phyloP scores from a whole-genome alignment of 1,140 invertebrate genomes.

The Alviniconcha marisindica region DNA sequence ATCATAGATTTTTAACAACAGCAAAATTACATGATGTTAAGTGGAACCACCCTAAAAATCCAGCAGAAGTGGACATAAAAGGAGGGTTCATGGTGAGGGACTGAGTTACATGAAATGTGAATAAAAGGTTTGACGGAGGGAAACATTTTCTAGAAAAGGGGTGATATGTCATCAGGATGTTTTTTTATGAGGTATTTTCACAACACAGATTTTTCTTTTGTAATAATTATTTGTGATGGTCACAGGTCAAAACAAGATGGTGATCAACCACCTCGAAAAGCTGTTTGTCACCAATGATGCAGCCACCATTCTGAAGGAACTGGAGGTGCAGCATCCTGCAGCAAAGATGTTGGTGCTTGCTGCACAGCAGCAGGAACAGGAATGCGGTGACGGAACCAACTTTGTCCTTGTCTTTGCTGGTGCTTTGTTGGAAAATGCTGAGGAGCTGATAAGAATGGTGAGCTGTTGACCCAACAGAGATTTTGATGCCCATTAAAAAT shows the following conservation, averaged over 20 bases:
- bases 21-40: too few species aligned
- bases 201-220: too few species aligned
- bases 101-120: too few species aligned
- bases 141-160: too few species aligned
- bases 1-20: too few species aligned
- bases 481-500: too few species aligned
- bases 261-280: conserved; percentile 99
- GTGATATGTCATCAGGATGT: too few species aligned
- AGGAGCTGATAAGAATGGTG: conserved; percentile 88
- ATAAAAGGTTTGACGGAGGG: neutral
- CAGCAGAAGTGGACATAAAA: too few species aligned
- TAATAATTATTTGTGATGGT: too few species aligned
- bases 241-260: conserved; percentile 99
- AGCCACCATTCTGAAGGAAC: conserved; percentile 90
- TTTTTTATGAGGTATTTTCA: neutral
- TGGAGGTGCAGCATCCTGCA: conserved; percentile 95
- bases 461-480: too few species aligned
- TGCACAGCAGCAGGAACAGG: conserved; percentile 98
- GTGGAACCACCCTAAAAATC: too few species aligned
- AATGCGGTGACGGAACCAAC: conserved; percentile 99
- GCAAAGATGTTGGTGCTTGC: conserved; percentile 98
- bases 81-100: too few species aligned
- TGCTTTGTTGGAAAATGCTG: conserved; percentile 92
- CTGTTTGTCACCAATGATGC: conserved; percentile 99
- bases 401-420: conserved; percentile 97